Base-by-base conservation (phyloP, 2,888 invertebrate genomes). In the Cheilosia soror region DNA sequence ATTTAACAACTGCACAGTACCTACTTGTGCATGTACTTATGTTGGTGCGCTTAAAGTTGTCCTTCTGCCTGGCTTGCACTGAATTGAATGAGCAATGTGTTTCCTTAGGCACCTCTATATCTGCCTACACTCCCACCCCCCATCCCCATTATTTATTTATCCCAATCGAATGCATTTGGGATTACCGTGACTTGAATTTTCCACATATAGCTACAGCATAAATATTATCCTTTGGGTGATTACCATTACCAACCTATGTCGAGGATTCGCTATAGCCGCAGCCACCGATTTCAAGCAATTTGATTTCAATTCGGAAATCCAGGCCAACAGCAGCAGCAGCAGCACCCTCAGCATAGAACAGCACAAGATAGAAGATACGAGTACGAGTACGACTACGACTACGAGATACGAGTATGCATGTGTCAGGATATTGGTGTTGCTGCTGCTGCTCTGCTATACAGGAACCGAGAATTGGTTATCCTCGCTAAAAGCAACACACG, bases 111-210 rank as follows among this genome's bases (percentile, higher is more conserved):
- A 65, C 27, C 49, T 15, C 33, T 15, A 29, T 49, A 69, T 20
- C 69, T 25, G 9, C 44, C 33, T 29, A 47, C 44, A 20, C 7
- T 49, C 53, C 6, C 49, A 20, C 20, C 7, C 9, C 20, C 20
- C 4, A 5, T 27, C 33, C 25, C 69, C n/a, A 80, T 85, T 69
- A 76, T 85, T 81, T 80, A 85, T 85, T 72, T 77, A 81, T 85
- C 71, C 44, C 69, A 71, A 80, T 84, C 84, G 47, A 71, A 80
- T 80, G 80, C 84, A 80, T 60, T 80, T 68, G 62, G 72, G 80
- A 58, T 79, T 58, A 69, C 75, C 58, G 57, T 73, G 29, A 69
- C 69, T 65, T 84, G 51, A 79, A 84, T 79, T 69, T 53, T 37
- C 51, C 63, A 79, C 37, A 53, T 40, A 4, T 33, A 62, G 49